Base-by-base conservation (phyloP, 2,113 vertebrate genomes). In the Labeo rohita region DNA sequence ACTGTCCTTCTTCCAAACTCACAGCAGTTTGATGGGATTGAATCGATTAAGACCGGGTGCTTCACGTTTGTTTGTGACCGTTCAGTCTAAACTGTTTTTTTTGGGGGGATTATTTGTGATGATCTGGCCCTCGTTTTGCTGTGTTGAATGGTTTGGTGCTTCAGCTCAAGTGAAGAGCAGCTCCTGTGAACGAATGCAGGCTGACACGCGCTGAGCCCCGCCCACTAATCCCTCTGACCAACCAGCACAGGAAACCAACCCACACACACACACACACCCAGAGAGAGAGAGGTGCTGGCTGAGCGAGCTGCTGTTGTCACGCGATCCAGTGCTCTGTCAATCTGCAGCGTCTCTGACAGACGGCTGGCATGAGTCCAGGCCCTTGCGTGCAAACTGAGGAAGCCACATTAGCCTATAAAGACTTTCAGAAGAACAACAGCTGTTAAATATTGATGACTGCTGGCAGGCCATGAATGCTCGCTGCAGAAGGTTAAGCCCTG, bases 391-490 rank as follows among this genome's bases (percentile, higher is more conserved):
- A 96, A 97, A 93, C 95, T 92, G 92, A 92, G 93, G 77, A 91
- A 96, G 95, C 96, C 95, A 89, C 96, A 94, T 96, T 96, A 95
- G 95, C 95, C 94, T 94, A 95, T 95, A 96, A 97, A 97, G 95
- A 96, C 96, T 96, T 96, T 97, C 97, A 96, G 96, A 97, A 97
- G 96, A 98, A 96, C 96, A 97, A 96, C 97, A 98, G 97, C 97
- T 97, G 97, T 97, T 97, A 97, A 97, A 97, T 97, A 97, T 97
- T 97, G 97, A 97, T 97, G 97, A 97, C 95, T 96, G 92, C 95
- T 97, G 96, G 96, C 95, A 95, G 94, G 93, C 87, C 85, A 94
- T 96, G 94, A 96, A 95, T 95, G 94, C 93, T 94, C 92, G 93
- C 93, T 50, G 90, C 93, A 95, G 95, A 93, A 97, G 96, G 96